Conservation (phyloP, 2,888 invertebrate genomes). For the Drosophila paranaensis region DNA sequence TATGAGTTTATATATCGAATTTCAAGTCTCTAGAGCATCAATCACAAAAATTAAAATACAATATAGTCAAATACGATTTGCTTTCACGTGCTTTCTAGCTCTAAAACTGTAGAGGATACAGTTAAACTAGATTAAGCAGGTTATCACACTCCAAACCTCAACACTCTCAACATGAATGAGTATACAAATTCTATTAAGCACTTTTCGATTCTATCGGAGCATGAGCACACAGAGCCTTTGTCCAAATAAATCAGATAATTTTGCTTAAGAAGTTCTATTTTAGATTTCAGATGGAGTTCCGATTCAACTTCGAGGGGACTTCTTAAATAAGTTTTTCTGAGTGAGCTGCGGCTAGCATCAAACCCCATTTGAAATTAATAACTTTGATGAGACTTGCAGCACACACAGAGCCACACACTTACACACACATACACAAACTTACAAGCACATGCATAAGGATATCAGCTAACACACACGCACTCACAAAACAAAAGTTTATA, state of each 20-base stretch:
- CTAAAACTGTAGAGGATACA: too few relatives aligned
- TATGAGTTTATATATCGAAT: too few relatives aligned
- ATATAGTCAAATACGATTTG: too few relatives aligned
- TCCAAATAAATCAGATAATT: neutral
- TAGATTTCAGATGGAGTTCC: neutral
- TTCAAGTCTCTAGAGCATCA: too few relatives aligned
- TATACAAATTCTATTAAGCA: neutral
- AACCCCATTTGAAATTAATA: constrained; percentile 64
- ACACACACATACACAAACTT: constrained; percentile 15
- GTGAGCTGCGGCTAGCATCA: constrained; percentile 18
- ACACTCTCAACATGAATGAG: too few relatives aligned
- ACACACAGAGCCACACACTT: constrained; percentile 18
- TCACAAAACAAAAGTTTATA: constrained; percentile 48
- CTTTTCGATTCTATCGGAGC: neutral
- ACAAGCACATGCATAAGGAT: constrained; percentile 40
- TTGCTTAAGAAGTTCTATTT: neutral
- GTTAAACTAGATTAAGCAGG: too few relatives aligned
- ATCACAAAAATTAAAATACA: too few relatives aligned
- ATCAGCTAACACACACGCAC: constrained; percentile 56
- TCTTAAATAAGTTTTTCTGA: constrained; percentile 8
- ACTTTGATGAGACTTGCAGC: constrained; percentile 50
- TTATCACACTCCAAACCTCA: too few relatives aligned
- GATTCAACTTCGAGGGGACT: neutral
- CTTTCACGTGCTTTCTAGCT: too few relatives aligned
- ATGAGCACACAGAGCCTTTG: too few relatives aligned